These are phyloP conservation scores for Argyra leucocephala DNA, from an alignment of 2,888 invertebrate species.

Conservation along the genomic window DNA sequence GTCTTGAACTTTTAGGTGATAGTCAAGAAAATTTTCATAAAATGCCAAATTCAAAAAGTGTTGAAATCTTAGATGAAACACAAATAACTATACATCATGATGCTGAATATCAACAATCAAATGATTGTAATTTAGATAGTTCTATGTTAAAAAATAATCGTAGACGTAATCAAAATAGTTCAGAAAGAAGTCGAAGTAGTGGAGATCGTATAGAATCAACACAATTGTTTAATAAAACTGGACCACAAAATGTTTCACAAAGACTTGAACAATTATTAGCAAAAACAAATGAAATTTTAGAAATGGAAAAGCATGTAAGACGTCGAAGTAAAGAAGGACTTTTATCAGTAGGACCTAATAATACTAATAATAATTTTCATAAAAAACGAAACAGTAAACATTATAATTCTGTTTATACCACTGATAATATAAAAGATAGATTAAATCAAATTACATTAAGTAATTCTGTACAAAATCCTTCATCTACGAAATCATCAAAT, in stretches of 20 bases:
- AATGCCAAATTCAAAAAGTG: conserved; percentile 45
- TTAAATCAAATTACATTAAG: conserved; percentile 11
- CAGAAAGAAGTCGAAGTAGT: conserved; percentile 18
- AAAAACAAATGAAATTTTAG: conserved; percentile 38
- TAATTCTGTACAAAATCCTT: background rate
- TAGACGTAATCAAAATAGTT: conserved; percentile 18
- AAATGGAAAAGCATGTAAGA: conserved; percentile 33
- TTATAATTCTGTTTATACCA: conserved; percentile 11
- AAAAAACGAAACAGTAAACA: conserved; percentile 41
- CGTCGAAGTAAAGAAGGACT: conserved; percentile 23
- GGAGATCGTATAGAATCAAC: background rate
- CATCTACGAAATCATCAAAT: background rate
- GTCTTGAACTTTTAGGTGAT: conserved; percentile 55
- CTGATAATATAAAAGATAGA: conserved; percentile 17
- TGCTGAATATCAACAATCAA: conserved; percentile 24
- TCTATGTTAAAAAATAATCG: background rate
- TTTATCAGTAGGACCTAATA: conserved; percentile 41
- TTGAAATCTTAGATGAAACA: conserved; percentile 41
- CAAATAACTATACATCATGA: conserved; percentile 28
- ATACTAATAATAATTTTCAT: conserved; percentile 43
- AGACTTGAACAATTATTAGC: conserved; percentile 35
- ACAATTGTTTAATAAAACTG: conserved; percentile 24
- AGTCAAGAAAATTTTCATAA: conserved; percentile 35
- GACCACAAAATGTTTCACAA: conserved; percentile 35
- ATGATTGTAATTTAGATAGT: conserved; percentile 19